A percentile compares a stretch with the other conserved stretches of the same genome.
Conservation (phyloP, 2,888 invertebrate genomes). For the Stratiomys singularior region DNA sequence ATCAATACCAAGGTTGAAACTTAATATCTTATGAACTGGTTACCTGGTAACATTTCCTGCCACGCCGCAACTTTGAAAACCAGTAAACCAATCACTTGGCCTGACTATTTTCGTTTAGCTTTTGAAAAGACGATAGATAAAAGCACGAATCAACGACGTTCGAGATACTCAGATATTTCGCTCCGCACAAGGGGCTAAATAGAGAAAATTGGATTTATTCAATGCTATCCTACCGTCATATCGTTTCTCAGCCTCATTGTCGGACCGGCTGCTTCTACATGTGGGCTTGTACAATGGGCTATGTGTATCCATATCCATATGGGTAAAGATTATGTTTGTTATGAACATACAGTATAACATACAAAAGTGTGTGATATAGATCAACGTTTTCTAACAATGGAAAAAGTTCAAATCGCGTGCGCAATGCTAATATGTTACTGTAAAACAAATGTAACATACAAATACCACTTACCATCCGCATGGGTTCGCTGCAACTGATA, state of each 20-base stretch:
- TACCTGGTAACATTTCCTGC: constrained; percentile 45
- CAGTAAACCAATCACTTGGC: constrained; percentile 28
- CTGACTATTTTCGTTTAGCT: background rate
- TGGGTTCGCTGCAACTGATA: background rate
- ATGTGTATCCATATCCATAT: too few species aligned
- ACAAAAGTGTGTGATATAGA: background rate
- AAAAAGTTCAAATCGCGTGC: constrained; percentile 19
- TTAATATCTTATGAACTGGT: constrained; percentile 37
- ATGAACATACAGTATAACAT: background rate
- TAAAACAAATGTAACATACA: background rate
- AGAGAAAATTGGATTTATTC: background rate
- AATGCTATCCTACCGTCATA: background rate
- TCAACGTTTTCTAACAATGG: constrained; percentile 7
- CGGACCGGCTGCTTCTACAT: background rate
- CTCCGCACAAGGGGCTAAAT: background rate
- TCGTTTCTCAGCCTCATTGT: background rate
- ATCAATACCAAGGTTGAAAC: constrained; percentile 46
- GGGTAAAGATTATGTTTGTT: background rate
- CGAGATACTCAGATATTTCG: background rate
- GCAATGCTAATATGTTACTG: constrained; percentile 22
- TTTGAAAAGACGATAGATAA: background rate
- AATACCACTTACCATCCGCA: background rate
- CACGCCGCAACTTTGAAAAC: constrained; percentile 29
- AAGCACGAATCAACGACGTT: background rate
- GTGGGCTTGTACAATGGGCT: too few species aligned